Percentiles rank a stretch among this genome's conserved stretches.
Conservation (phyloP, 2,113 vertebrate species). For the Sphaerodactylus townsendi region DNA sequence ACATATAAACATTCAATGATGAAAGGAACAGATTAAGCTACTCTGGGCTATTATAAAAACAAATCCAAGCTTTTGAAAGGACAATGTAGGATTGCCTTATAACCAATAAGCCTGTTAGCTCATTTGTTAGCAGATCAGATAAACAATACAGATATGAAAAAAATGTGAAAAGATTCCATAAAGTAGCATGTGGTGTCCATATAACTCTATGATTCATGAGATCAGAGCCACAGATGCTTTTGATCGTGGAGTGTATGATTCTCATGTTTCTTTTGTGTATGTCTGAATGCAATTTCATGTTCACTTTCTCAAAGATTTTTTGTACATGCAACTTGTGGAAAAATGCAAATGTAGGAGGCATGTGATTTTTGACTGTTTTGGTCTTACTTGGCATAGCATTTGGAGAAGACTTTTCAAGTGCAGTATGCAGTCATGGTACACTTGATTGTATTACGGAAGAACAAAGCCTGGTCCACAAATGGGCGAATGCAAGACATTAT, state of each 20-base stretch:
- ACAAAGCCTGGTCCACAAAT: not conserved
- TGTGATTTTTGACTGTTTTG: not conserved
- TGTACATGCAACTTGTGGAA: not conserved
- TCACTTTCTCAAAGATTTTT: not conserved
- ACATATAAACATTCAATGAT: conserved; percentile 21
- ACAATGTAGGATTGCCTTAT: not conserved
- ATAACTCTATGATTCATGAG: not conserved
- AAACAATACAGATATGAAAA: not conserved
- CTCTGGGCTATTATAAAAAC: conserved; percentile 14
- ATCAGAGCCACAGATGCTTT: not conserved
- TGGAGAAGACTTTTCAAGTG: not conserved
- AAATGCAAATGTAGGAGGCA: not conserved
- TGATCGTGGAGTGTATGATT: not conserved
- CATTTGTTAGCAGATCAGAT: not conserved
- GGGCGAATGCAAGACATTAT: not conserved
- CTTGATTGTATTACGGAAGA: not conserved
- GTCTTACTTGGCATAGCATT: not conserved
- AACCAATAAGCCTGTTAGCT: not conserved
- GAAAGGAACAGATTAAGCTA: conserved; percentile 29
- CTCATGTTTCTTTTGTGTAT: not conserved
- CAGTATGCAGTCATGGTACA: not conserved
- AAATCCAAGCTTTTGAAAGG: not conserved
- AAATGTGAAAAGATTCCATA: not conserved
- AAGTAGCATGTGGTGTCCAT: not conserved
- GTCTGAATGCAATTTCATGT: not conserved